Conservation (phyloP, 2,113 vertebrate genomes). For the Cinclus mexicanus region DNA sequence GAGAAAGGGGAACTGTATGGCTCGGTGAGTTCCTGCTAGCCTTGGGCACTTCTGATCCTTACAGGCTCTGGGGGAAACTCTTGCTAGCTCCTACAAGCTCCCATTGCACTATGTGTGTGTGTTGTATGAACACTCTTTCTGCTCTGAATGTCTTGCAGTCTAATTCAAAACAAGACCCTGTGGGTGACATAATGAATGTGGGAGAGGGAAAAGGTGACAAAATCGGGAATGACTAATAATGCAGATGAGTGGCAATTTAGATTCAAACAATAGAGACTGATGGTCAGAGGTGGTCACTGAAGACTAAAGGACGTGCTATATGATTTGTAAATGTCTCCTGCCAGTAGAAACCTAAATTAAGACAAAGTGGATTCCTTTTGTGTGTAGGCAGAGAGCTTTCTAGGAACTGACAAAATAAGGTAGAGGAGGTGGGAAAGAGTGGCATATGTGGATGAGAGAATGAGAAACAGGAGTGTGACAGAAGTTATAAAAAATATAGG, state of each 20-base stretch:
- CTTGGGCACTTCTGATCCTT: not conserved
- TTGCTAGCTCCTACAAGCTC: not conserved
- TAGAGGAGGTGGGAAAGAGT: not conserved
- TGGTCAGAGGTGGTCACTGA: not conserved
- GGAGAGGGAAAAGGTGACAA: not conserved
- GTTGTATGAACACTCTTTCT: not conserved
- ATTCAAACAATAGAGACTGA: not conserved
- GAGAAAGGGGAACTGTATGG: constrained; percentile 92
- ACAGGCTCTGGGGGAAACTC: not conserved
- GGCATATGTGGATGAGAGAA: not conserved
- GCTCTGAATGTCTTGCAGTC: not conserved
- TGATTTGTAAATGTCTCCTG: not conserved
- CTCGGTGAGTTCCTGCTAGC: constrained; percentile 85
- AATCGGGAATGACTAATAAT: not conserved
- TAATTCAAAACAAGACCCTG: not conserved
- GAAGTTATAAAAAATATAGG: not conserved
- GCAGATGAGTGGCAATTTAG: not conserved
- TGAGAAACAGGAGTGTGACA: not conserved
- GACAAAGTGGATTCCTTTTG: not conserved
- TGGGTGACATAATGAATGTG: not conserved
- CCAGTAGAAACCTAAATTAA: not conserved
- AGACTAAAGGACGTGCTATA: not conserved
- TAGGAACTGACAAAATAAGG: not conserved
- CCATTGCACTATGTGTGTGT: not conserved
- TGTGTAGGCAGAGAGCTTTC: not conserved